Percentiles rank a stretch among this genome's conserved stretches.
Conservation (phyloP, 2,888 invertebrate species). For the Hirtodrosophila alboralis region DNA sequence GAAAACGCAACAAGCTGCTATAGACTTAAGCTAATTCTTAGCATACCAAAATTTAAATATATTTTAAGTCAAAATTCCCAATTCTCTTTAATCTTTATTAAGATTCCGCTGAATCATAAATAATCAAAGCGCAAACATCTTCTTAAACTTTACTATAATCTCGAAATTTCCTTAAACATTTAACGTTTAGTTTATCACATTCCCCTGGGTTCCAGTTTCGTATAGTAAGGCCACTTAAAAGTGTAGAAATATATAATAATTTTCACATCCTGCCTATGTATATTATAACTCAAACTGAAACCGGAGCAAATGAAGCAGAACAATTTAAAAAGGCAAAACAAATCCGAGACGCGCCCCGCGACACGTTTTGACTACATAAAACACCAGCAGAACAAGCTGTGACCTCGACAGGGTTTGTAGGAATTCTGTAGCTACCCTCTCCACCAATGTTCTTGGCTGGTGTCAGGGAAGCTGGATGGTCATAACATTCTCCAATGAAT, state of each 20-base stretch:
- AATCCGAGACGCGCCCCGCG: slow-evolving; percentile 56
- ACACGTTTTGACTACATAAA: slow-evolving; percentile 72
- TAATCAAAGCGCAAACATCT: too few relatives aligned
- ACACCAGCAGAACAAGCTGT: slow-evolving; percentile 70
- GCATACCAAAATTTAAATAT: neutral
- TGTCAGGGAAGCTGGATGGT: slow-evolving; percentile 32
- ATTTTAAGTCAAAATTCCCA: too few relatives aligned
- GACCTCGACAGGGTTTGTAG: slow-evolving; percentile 43
- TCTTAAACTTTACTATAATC: too few relatives aligned
- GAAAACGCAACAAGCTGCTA: too few relatives aligned
- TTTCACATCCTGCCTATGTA: slow-evolving; percentile 7
- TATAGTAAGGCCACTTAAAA: slow-evolving; percentile 16
- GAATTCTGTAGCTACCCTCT: neutral
- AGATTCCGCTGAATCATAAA: too few relatives aligned
- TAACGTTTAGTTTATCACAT: too few relatives aligned
- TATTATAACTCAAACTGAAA: slow-evolving; percentile 11
- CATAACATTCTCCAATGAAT: slow-evolving; percentile 60
- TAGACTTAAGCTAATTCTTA: too few relatives aligned
- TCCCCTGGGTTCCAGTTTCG: neutral
- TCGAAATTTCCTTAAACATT: neutral
- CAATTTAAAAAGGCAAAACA: slow-evolving; percentile 82
- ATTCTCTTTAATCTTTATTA: too few relatives aligned
- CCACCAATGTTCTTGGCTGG: slow-evolving; percentile 1
- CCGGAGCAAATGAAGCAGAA: slow-evolving; percentile 83
- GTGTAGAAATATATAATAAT: slow-evolving; percentile 12